Evolutionary conservation across 2,888 invertebrate genomes (phyloP).

Genomic region (Iselma pallidipennis): DNA sequence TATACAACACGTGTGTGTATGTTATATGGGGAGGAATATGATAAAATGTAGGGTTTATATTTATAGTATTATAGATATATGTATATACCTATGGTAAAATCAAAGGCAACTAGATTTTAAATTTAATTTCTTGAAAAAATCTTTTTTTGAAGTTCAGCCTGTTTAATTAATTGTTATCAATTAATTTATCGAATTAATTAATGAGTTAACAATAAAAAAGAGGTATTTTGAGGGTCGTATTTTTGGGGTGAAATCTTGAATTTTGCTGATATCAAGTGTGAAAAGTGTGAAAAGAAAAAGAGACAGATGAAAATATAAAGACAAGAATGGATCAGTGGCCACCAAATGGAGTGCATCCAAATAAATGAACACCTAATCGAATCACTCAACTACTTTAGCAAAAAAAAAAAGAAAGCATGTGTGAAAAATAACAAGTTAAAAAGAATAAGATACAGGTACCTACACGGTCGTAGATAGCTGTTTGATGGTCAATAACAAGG

Average conservation of each 20-base stretch:
- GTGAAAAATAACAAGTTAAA: neutral
- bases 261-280: no score
- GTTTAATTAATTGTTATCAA: no score
- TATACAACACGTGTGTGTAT: conserved; percentile 20
- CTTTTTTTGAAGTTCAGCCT: no score
- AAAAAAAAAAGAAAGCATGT: neutral
- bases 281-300: conserved; percentile 9
- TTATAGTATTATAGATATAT: neutral
- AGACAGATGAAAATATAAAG: conserved; percentile 3
- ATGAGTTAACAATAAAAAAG: no score
- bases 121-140: no score
- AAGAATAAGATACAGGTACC: neutral
- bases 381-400: conserved; percentile 38
- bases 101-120: conserved; percentile 34
- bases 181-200: no score
- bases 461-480: no score
- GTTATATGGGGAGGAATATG: neutral
- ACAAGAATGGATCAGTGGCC: conserved; percentile 51
- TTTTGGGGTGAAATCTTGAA: no score
- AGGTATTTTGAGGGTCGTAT: no score
- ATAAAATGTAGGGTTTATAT: neutral
- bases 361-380: conserved; percentile 55
- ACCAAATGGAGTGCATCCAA: conserved; percentile 55
- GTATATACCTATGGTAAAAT: conserved; percentile 32
- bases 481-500: no score